These are phyloP conservation scores for Halictus rubicundus DNA, from an alignment of 1,140 invertebrate genomes.

Conservation along the genomic window DNA sequence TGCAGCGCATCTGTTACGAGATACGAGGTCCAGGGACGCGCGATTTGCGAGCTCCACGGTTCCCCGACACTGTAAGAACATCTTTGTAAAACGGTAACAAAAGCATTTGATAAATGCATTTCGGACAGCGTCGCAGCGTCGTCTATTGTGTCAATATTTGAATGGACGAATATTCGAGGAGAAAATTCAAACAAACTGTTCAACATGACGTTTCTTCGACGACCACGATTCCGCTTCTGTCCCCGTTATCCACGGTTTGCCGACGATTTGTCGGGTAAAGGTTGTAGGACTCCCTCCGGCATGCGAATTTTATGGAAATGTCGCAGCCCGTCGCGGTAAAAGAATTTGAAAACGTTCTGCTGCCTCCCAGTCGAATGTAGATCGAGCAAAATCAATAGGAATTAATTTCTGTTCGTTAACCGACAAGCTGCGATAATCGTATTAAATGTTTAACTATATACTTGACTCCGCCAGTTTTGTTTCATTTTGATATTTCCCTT, in stretches of 20 bases:
- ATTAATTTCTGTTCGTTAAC: no score
- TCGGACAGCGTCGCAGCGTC: conserved; percentile 7
- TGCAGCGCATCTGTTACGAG: neutral
- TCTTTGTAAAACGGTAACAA: conserved; percentile 36
- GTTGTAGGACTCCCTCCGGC: neutral
- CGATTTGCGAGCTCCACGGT: conserved; percentile 39
- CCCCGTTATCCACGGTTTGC: conserved; percentile 19
- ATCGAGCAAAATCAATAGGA: neutral
- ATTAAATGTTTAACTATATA: no score
- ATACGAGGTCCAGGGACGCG: neutral
- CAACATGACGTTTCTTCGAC: neutral
- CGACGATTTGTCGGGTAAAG: conserved; percentile 23
- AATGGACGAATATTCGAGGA: conserved; percentile 26
- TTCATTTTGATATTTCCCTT: no score
- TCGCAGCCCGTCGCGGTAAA: neutral
- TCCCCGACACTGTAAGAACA: conserved; percentile 30
- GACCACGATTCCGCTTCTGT: neutral
- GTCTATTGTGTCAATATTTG: conserved; percentile 40
- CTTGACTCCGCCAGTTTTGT: no score
- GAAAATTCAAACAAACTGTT: conserved; percentile 6
- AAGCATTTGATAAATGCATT: conserved; percentile 32
- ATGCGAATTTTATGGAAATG: conserved; percentile 1
- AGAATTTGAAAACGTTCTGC: conserved; percentile 18
- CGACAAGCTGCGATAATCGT: no score
- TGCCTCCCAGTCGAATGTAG: neutral